phyloP scores from a whole-genome alignment of 2,797 vertebrate genomes.

The Pristis pectinata region DNA sequence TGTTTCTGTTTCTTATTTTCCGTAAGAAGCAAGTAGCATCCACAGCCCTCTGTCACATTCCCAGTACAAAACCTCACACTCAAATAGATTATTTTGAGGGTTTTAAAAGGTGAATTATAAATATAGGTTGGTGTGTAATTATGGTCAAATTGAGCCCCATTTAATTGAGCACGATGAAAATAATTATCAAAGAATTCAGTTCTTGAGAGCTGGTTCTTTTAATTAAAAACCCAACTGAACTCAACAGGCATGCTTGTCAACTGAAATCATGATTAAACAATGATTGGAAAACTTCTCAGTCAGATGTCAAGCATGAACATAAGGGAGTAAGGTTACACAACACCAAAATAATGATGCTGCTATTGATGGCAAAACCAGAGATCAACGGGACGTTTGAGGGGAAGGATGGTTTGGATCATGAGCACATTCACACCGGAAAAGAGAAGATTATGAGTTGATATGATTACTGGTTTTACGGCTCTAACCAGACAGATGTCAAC shows the following conservation, averaged over 20 bases:
- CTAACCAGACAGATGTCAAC: background rate
- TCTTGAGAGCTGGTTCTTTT: background rate
- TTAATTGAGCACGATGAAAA: background rate
- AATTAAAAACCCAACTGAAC: background rate
- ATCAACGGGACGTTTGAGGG: background rate
- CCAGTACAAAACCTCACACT: background rate
- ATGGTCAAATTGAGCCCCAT: background rate
- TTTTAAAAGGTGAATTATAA: background rate
- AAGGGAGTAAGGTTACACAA: background rate
- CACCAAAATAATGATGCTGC: background rate
- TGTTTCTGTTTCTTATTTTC: no score
- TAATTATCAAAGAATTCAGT: background rate
- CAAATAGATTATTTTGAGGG: background rate
- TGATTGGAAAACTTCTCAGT: background rate
- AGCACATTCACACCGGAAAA: background rate
- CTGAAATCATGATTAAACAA: background rate
- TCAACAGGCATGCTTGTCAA: background rate
- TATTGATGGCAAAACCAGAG: background rate
- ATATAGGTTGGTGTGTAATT: background rate
- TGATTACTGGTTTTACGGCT: background rate
- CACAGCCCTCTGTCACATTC: background rate
- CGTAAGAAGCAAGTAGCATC: background rate
- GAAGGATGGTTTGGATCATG: background rate
- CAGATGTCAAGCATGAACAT: background rate
- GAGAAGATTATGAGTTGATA: background rate